Conservation (phyloP, 2,797 vertebrate species). For the Pseudochaenichthys georgianus region DNA sequence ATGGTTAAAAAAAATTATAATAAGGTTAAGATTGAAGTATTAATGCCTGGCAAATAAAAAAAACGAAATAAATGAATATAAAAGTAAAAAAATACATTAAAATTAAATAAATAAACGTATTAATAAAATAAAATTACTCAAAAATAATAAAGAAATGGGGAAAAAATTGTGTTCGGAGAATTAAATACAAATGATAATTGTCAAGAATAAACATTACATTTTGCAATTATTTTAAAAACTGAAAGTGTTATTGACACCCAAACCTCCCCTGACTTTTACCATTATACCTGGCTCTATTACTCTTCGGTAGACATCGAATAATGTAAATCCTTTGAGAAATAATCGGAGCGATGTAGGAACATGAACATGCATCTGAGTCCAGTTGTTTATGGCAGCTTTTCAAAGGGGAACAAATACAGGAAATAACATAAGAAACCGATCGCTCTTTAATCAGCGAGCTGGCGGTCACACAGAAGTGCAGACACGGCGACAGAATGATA, state of each 20-base stretch:
- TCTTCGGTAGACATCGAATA: neutral
- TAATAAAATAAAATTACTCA: neutral
- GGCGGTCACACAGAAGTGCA: conserved; percentile 58
- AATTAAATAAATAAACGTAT: neutral
- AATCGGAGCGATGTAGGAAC: conserved; percentile 29
- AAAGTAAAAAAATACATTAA: no score
- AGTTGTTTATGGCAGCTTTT: conserved; percentile 50
- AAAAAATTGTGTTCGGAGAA: no score
- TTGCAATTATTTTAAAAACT: no score
- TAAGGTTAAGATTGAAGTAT: no score
- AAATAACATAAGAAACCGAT: conserved; percentile 72
- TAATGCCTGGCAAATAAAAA: no score
- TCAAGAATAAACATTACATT: no score
- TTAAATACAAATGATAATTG: no score
- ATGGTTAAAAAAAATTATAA: no score
- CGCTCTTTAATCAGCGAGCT: conserved; percentile 77
- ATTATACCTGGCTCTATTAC: no score
- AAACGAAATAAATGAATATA: no score
- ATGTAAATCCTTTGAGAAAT: conserved; percentile 26
- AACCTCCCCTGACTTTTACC: no score
- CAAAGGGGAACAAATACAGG: conserved; percentile 59
- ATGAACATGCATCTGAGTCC: conserved; percentile 29
- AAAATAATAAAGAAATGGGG: neutral
- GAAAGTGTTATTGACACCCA: no score
- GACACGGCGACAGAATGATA: conserved; percentile 61